Base-by-base conservation (phyloP, 2,797 vertebrate genomes). In the Fratercula arctica region DNA sequence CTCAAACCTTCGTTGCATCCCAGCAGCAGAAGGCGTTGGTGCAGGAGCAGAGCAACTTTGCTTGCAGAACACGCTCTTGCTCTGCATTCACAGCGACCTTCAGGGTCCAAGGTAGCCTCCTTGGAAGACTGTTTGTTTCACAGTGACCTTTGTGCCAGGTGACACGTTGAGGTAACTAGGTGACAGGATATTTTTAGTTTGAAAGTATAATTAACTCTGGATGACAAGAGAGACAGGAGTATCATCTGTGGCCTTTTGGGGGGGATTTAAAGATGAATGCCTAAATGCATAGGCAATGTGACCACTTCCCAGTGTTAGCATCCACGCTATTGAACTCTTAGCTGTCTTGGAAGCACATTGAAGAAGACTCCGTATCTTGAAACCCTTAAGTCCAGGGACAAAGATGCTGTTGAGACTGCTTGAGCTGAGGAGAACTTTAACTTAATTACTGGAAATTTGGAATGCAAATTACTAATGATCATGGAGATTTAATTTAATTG, bases 391-490 rank as follows among this genome's bases (percentile, higher is more conserved):
- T 85, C 56, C 45, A 28, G 37, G 57, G 10, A 33, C 28, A 66
- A 50, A 85, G 33, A 21, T 94, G 50, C 53, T 92, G 68, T 95
- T 75, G 79, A 74, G 64, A 53, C 67, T 80, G 48, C 60, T 87
- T 6, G 20, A 70, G 46, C 25, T 85, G 68, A 66, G 79, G 43
- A 85, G 45, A 77, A 39, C 60, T 94, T 85, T n/a, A 81, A 43
- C 43, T 82, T 74, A 67, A 60, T 85, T 72, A 54, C 61, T 81
- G 28, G 37, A 85, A 43, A 80, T 80, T 74, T 56, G 18, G 29
- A 93, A 94, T 60, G 60, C 75, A 89, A 72, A 87, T 91, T 73
- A 31, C 29, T 75, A 66, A 69, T 86, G 78, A 78, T 74, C 21
- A 28, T 46, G 53, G 67, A 83, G 90, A 61, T 81, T 21, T 85